Base-by-base conservation (phyloP, 2,113 vertebrate genomes). In the Dunckerocampus dactyliophorus region DNA sequence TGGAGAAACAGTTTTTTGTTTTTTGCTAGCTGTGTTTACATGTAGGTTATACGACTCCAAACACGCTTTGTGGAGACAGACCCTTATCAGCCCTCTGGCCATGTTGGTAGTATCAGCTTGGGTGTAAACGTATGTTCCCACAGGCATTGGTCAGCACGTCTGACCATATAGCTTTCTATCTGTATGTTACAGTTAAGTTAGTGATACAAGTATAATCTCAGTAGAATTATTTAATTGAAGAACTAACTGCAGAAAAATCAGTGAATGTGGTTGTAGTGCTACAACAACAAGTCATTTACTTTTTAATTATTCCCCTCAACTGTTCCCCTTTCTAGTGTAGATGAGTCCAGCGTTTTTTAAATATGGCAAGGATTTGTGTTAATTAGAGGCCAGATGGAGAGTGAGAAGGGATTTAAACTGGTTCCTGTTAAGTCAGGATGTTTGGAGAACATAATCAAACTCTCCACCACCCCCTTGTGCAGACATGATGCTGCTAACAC, bases 301-400 rank as follows among this genome's bases (percentile, higher is more conserved):
- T 17, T 53, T 34, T n/a, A n/a, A n/a, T n/a, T n/a, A n/a, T n/a
- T n/a, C 5, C 37, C 2, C 39, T 12, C 31, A 34, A 8, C 31
- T 34, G 5, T 34, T 34, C 31, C 31, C 7, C 31, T 34, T 34
- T 34, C 31, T 8, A 24, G 46, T 48, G 46, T 37, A 20, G 49
- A 51, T 15, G 55, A 70, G 55, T 53, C 59, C 59, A 42, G 15
- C 54, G 47, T 20, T 19, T 45, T 75, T 71, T 28, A 55, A 75
- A 77, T 71, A 63, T 52, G 51, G n/a, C 56, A 58, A 55, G 72
- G 59, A 54, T 69, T 70, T 55, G 39, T 34, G 39, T 62, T 72
- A 79, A 84, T 83, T 74, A 67, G 51, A 59, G 49, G 60, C 67
- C 79, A 86, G 79, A 81, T 82, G 82, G 79, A 63, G 72, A 66